Evolutionary conservation across 2,888 invertebrate genomes (phyloP).

Genomic region (Calliphora vomitoria): DNA sequence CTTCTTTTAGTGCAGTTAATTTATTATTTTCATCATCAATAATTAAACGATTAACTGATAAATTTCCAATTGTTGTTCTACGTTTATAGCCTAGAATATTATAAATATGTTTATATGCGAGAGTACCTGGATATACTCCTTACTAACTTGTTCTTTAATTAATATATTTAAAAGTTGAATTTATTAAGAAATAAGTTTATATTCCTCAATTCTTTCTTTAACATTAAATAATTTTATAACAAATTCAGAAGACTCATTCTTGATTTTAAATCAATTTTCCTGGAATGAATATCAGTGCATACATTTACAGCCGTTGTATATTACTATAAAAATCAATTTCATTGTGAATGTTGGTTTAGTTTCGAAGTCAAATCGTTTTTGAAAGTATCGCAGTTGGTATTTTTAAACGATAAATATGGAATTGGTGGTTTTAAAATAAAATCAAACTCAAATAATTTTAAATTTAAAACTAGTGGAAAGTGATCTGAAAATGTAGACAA

Average conservation of each 20-base stretch:
- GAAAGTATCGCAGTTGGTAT: neutral
- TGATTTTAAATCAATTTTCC: neutral
- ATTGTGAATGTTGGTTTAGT: neutral
- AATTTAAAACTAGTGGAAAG: slow-evolving; percentile 11
- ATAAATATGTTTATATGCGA: neutral
- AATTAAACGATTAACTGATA: neutral
- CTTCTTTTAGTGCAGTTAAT: neutral
- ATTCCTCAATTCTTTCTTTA: neutral
- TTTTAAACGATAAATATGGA: neutral
- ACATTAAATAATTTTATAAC: slow-evolving; percentile 20
- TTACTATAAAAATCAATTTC: no score
- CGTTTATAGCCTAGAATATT: neutral
- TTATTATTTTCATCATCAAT: neutral
- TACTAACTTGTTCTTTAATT: neutral
- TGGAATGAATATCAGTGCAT: neutral
- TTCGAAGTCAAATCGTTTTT: neutral
- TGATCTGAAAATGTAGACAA: neutral
- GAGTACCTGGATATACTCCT: neutral
- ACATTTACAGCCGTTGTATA: no score
- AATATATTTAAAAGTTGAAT: slow-evolving; percentile 4
- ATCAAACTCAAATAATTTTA: neutral
- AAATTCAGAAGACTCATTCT: slow-evolving; percentile 1
- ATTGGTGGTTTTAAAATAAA: neutral
- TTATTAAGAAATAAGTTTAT: neutral
- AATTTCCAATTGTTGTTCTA: neutral